Conservation (phyloP, 2,113 vertebrate genomes). For the Anhinga anhinga region DNA sequence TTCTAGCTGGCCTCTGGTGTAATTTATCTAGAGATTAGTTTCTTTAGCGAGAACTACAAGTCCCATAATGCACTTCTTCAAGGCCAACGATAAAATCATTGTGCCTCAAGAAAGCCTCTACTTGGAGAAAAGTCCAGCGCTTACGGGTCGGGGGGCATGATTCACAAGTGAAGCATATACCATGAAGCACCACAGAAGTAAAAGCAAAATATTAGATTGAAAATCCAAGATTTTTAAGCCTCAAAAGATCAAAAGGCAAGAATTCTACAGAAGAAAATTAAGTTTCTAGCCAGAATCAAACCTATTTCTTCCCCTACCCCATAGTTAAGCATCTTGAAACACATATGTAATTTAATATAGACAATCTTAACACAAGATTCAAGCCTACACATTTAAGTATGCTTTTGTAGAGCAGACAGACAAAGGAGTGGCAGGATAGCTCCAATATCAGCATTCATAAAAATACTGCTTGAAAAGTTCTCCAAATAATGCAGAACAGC, state of each 20-base stretch:
- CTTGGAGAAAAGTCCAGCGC: neutral
- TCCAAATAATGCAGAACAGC: neutral
- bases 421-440: neutral
- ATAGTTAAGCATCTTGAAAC: neutral
- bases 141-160: neutral
- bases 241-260: neutral
- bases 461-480: neutral
- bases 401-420: neutral
- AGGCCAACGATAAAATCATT: neutral
- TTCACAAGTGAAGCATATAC: neutral
- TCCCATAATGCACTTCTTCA: neutral
- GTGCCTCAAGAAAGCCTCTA: neutral
- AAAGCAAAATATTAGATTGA: neutral
- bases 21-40: neutral
- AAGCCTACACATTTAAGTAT: neutral
- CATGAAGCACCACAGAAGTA: neutral
- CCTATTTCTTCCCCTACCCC: neutral
- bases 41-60: neutral
- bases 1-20: neutral
- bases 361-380: neutral
- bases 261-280: neutral
- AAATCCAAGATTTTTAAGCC: neutral
- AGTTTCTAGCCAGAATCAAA: neutral
- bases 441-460: neutral
- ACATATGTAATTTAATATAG: neutral